These are phyloP conservation scores for Cebus imitator DNA, from an alignment of 2,113 vertebrate species.

Conservation along the genomic window DNA sequence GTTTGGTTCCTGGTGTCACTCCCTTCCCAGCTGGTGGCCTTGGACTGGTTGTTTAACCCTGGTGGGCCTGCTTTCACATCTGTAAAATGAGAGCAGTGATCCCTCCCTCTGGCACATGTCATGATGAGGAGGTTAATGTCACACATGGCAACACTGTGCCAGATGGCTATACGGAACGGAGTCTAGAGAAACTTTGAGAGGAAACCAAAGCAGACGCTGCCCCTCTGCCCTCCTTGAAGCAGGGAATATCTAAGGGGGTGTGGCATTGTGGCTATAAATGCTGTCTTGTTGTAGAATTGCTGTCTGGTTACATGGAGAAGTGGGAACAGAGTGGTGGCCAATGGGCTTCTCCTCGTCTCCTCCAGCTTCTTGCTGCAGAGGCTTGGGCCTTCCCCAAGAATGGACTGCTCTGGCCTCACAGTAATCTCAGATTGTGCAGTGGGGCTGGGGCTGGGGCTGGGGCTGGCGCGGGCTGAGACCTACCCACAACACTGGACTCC, in stretches of 20 bases:
- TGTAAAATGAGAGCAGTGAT: background rate
- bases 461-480: background rate
- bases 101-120: background rate
- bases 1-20: background rate
- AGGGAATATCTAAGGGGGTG: rapidly evolving
- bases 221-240: background rate
- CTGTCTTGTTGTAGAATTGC: conserved; percentile 46
- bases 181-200: background rate
- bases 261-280: conserved; percentile 44
- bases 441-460: background rate
- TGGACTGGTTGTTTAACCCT: background rate
- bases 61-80: background rate
- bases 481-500: background rate
- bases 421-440: background rate
- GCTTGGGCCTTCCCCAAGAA: background rate
- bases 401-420: background rate
- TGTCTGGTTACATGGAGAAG: conserved; percentile 52
- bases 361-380: background rate
- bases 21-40: background rate
- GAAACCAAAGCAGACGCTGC: background rate
- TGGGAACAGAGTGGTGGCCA: conserved; percentile 51
- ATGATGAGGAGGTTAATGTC: background rate
- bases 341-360: background rate
- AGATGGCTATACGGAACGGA: background rate
- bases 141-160: background rate